A percentile compares a stretch with the other conserved stretches of the same genome.
These are phyloP conservation scores for Astreopora myriophthalma DNA, from an alignment of 64 coral and sea anemone genomes.

Conservation along the genomic window DNA sequence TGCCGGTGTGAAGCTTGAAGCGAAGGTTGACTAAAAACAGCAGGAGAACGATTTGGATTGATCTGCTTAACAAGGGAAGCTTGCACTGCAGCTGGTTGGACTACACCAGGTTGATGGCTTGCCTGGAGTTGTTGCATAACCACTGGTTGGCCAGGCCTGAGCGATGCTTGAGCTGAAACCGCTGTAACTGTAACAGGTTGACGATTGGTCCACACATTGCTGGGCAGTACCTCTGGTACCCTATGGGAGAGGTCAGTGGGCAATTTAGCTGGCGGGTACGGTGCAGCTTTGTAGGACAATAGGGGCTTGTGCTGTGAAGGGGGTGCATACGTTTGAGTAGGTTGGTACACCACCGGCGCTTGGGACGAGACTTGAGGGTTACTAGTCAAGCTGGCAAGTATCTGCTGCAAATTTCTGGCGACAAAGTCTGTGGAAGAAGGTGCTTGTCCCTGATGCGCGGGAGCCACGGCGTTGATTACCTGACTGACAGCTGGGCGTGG, in stretches of 20 bases:
- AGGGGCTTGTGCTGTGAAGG: not conserved
- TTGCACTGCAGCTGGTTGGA: not conserved
- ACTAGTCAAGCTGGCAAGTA: slow-evolving; percentile 51
- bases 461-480: not conserved
- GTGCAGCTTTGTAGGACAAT: not conserved
- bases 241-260: not conserved
- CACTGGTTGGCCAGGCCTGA: not conserved
- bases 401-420: slow-evolving; percentile 49
- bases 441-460: not conserved
- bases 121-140: not conserved
- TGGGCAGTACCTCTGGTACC: not conserved
- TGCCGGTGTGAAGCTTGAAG: not conserved
- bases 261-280: not conserved
- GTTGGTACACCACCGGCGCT: not conserved
- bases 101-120: not conserved
- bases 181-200: not conserved
- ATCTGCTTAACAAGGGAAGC: not conserved
- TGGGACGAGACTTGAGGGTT: not conserved
- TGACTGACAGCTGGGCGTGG: not conserved
- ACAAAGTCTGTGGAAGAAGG: not conserved
- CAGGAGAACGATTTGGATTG: not conserved
- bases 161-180: not conserved
- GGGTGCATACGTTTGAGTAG: not conserved
- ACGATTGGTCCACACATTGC: not conserved
- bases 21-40: not conserved